Evolutionary conservation across 2,797 vertebrate species (phyloP), one percentile per base, ranked within the genome.

Genomic region (Erpetoichthys calabaricus): DNA sequence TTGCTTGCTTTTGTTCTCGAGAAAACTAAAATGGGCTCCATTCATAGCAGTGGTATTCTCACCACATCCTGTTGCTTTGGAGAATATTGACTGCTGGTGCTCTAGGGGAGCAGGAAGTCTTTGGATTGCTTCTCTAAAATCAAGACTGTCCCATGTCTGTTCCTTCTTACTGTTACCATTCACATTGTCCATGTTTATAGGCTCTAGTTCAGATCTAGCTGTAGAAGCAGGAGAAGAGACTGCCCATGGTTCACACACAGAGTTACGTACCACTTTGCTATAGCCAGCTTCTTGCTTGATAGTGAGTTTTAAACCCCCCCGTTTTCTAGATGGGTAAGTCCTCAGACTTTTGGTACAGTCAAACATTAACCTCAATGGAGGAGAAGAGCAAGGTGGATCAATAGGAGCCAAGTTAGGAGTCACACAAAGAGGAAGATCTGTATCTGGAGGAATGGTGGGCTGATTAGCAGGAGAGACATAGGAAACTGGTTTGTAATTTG

Each of bases 271-370:
- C 62, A 87, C 84, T 66, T 84, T 86, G 5, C 82, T 77, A 42
- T 80, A 85, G 55, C 86, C 83, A 0, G 82, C 85, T 69, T 87
- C 84, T 3, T 89, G 86, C 69, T 86, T 88, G 74, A 89, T 88
- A 70, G 85, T 88, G 69, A 88, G 84, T 55, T 81, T 72, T 55
- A 88, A 80, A 1, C 73, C 78, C 9, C 86, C 86, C 3, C 80
- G 75, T 58, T 78, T 81, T 62, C 85, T 86, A 67, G 86, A 87
- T 49, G 80, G 76, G 67, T 88, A 87, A 2, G 84, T 87, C 74
- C 80, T 86, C 47, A 86, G 78, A 7, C 83, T 81, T 0, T 84
- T 85, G 3, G 86, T 83, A 2, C 84, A 76, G 63, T 85, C 80
- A 0, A 82, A 83, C 47, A 84, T 71, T 8, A 80, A 55, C 45